Percentiles rank a stretch among this genome's conserved stretches.
These are phyloP conservation scores for Hippopotamus amphibius DNA, from an alignment of 2,113 vertebrate genomes.

Conservation along the genomic window DNA sequence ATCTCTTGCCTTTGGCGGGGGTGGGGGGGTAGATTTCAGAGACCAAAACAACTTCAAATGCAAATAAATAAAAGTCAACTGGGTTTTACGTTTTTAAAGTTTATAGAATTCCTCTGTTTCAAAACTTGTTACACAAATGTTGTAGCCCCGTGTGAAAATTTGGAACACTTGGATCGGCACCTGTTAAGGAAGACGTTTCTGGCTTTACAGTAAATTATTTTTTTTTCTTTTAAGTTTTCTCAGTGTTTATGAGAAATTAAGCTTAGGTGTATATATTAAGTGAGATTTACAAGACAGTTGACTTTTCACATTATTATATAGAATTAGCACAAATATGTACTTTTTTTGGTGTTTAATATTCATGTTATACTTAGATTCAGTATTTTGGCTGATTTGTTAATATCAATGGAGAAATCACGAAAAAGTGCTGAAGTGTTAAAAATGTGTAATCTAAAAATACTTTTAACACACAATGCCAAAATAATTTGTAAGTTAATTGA, in stretches of 20 bases:
- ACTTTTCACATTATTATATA: not conserved
- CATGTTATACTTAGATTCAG: not conserved
- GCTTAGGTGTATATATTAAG: not conserved
- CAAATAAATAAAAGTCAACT: not conserved
- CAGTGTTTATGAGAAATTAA: slow-evolving; percentile 36
- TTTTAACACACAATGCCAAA: not conserved
- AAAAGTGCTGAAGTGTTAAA: not conserved
- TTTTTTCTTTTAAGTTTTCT: not conserved
- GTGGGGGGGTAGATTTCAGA: not conserved
- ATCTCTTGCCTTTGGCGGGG: not conserved
- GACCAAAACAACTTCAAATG: not conserved
- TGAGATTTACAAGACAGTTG: not conserved
- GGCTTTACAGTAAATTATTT: not conserved
- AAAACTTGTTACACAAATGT: not conserved
- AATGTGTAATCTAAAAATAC: slow-evolving; percentile 11
- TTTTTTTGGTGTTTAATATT: not conserved
- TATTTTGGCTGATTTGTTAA: slow-evolving; percentile 45
- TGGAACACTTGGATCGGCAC: not conserved
- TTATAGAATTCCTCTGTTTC: not conserved
- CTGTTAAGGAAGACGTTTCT: slow-evolving; percentile 19
- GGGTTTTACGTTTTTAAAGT: not conserved
- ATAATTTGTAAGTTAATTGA: slow-evolving; percentile 22
- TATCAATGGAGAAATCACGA: not conserved
- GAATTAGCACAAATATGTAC: not conserved
- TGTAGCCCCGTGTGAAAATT: not conserved